Conservation (phyloP, 2,113 vertebrate genomes). For the Pollimyrus isidori region DNA sequence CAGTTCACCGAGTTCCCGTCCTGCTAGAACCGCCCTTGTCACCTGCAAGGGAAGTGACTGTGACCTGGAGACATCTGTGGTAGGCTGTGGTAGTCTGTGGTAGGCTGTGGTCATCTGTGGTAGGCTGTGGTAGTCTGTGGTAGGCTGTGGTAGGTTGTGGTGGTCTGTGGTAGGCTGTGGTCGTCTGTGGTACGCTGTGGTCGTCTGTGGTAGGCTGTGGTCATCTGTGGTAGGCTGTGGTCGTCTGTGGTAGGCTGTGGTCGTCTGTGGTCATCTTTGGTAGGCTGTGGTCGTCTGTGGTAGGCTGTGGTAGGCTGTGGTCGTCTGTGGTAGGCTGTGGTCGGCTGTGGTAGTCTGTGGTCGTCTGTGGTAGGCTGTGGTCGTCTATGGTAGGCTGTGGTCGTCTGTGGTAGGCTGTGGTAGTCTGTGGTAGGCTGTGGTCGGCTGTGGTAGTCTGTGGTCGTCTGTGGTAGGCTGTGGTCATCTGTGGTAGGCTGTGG, state of each 20-base stretch:
- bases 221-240: not conserved
- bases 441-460: too few species aligned
- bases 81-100: not conserved
- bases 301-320: not conserved
- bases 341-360: too few species aligned
- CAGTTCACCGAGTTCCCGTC: not conserved
- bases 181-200: too few species aligned
- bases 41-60: not conserved
- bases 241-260: not conserved
- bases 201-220: not conserved
- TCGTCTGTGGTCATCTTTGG: too few species aligned
- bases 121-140: not conserved
- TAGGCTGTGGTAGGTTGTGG: too few species aligned
- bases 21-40: not conserved
- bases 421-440: not conserved
- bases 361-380: not conserved
- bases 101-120: not conserved
- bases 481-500: not conserved
- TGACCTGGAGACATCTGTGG: not conserved
- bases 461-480: not conserved
- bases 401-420: not conserved
- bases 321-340: not conserved
- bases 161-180: not conserved
- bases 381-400: too few species aligned
- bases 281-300: too few species aligned